phyloP scores from a whole-genome alignment of 2,888 invertebrate species.

The Acanthococcus lagerstroemiae region DNA sequence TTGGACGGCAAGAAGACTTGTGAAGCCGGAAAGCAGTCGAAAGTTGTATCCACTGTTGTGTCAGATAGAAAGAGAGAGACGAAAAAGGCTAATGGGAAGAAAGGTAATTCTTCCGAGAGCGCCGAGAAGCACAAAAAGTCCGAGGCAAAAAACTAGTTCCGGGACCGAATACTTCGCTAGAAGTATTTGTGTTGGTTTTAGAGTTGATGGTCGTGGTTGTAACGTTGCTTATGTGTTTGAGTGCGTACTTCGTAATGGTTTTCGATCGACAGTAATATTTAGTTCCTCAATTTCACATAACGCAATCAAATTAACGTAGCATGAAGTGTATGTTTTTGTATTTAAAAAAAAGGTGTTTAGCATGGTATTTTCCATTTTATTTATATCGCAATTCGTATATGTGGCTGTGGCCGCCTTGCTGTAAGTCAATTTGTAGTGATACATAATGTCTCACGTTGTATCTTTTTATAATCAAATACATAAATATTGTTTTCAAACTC shows the following conservation, averaged over 20 bases:
- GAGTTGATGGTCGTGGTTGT: neutral
- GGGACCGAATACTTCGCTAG: neutral
- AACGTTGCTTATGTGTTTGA: too few relatives aligned
- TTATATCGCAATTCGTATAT: too few relatives aligned
- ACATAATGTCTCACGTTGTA: too few relatives aligned
- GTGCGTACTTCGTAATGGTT: neutral
- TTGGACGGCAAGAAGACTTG: neutral
- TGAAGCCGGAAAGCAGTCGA: neutral
- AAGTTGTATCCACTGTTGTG: neutral
- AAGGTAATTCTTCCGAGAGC: neutral
- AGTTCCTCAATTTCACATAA: neutral
- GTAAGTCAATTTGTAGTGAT: too few relatives aligned
- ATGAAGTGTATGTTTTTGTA: neutral
- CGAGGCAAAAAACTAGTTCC: neutral
- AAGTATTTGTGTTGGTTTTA: neutral
- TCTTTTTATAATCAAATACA: too few relatives aligned
- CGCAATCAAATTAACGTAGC: neutral
- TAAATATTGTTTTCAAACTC: too few relatives aligned
- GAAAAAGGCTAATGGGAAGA: neutral
- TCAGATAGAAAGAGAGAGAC: neutral
- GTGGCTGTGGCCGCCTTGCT: too few relatives aligned
- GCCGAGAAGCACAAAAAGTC: neutral
- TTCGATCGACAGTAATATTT: neutral
- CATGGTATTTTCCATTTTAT: too few relatives aligned
- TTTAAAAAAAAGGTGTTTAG: too few relatives aligned